Evolutionary conservation across 1,140 invertebrate genomes (phyloP).

Genomic region (honey bee (Apis mellifera)): DNA sequence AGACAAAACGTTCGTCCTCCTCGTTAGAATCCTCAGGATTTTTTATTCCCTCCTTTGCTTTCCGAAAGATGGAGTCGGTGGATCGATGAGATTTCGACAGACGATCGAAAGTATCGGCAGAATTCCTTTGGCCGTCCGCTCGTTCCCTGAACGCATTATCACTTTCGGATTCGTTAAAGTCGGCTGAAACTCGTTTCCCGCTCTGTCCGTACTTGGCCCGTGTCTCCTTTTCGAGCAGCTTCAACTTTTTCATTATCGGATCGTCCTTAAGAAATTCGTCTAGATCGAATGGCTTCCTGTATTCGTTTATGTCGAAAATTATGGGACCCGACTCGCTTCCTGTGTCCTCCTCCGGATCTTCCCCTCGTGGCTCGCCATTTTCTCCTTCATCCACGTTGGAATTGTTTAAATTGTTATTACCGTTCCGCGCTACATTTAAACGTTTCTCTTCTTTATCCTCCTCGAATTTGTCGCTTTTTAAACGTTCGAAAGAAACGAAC

Average conservation of each 20-base stretch:
- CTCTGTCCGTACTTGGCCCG: conserved; percentile 23
- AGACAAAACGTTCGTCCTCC: not conserved
- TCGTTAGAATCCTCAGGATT: not conserved
- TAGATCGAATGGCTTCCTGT: conserved; percentile 66
- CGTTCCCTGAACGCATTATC: conserved; percentile 19
- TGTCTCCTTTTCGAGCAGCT: conserved; percentile 33
- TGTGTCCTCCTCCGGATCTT: conserved; percentile 50
- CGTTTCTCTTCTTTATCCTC: too few species aligned
- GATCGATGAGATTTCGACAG: not conserved
- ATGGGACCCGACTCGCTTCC: conserved; percentile 26
- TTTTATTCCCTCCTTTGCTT: too few species aligned
- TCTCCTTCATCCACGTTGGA: not conserved
- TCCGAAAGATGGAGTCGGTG: not conserved
- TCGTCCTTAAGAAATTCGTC: conserved; percentile 65
- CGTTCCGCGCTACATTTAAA: not conserved
- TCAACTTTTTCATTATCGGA: conserved; percentile 44
- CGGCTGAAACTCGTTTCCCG: conserved; percentile 31
- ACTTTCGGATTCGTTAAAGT: conserved; percentile 42
- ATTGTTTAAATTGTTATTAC: too few species aligned
- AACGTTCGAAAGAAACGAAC: too few species aligned
- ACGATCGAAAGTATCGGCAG: not conserved
- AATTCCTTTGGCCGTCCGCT: not conserved
- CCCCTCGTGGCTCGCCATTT: not conserved
- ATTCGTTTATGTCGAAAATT: conserved; percentile 69
- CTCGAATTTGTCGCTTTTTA: not conserved